A percentile compares a stretch with the other conserved stretches of the same genome.
These are phyloP conservation scores for Lophochroa leadbeateri DNA, from an alignment of 2,113 vertebrate genomes.

Conservation along the genomic window DNA sequence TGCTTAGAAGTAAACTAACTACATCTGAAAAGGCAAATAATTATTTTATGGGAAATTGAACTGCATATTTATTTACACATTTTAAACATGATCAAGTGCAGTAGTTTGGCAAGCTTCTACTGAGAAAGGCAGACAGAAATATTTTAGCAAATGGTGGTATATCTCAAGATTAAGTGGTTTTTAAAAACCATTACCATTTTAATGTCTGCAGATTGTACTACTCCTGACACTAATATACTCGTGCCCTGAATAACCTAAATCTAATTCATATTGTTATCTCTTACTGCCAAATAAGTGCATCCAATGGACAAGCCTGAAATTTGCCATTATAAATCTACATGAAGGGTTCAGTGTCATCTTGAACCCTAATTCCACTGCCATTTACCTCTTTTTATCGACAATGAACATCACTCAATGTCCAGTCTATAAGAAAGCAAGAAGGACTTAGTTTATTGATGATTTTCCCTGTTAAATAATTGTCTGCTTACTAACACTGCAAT, in stretches of 20 bases:
- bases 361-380: background rate
- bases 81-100: slow-evolving; percentile 53
- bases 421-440: background rate
- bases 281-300: background rate
- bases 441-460: background rate
- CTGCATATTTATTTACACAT: slow-evolving; percentile 54
- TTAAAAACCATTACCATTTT: slow-evolving; percentile 57
- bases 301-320: slow-evolving; percentile 14
- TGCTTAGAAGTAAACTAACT: slow-evolving; percentile 47
- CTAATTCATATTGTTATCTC: slow-evolving; percentile 49
- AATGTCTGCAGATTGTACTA: slow-evolving; percentile 50
- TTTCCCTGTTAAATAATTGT: background rate
- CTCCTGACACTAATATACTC: slow-evolving; percentile 36
- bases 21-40: slow-evolving; percentile 36
- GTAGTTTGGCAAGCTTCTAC: slow-evolving; percentile 61
- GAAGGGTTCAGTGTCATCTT: background rate
- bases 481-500: background rate
- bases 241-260: slow-evolving; percentile 25
- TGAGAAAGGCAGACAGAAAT: slow-evolving; percentile 48
- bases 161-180: slow-evolving; percentile 56
- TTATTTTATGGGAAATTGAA: slow-evolving; percentile 66
- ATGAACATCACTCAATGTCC: background rate
- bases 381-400: background rate
- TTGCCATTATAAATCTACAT: background rate
- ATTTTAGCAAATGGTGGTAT: slow-evolving; percentile 57